A percentile compares a stretch with the other conserved stretches of the same genome.
Conservation (phyloP, 2,113 vertebrate genomes). For the Peucedramus taeniatus region DNA sequence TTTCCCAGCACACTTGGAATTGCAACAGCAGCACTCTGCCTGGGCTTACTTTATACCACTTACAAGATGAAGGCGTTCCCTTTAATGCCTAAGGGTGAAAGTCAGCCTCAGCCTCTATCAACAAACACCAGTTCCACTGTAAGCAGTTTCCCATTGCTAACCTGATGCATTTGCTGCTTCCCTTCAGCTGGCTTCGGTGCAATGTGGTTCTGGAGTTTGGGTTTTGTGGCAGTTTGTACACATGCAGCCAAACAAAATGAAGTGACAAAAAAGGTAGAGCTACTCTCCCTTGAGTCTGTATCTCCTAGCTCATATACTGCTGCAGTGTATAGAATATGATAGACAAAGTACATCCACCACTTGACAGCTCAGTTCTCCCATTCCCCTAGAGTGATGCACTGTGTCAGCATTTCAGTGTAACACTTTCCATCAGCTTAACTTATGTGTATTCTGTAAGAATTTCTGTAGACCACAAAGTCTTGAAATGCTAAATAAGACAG, state of each 20-base stretch:
- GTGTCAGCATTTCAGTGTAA: not conserved
- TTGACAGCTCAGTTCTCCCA: not conserved
- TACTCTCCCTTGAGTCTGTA: not conserved
- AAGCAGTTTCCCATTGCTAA: not conserved
- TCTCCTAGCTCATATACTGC: not conserved
- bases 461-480: not conserved
- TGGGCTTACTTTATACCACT: not conserved
- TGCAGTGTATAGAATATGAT: not conserved
- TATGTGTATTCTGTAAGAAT: not conserved
- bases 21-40: fast-evolving
- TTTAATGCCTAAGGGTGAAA: not conserved
- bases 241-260: not conserved
- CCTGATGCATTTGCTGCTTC: not conserved
- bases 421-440: not conserved
- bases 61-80: not conserved
- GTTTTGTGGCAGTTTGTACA: not conserved
- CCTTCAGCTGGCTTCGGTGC: not conserved
- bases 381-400: not conserved
- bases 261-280: not conserved
- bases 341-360: not conserved
- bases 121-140: not conserved
- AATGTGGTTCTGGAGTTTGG: not conserved
- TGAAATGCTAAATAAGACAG: not conserved
- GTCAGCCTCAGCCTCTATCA: not conserved
- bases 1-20: not conserved